A percentile compares a stretch with the other conserved stretches of the same genome.
Evolutionary conservation across 1,140 invertebrate species (phyloP).

Genomic region (Ceratosolen solmsi): DNA sequence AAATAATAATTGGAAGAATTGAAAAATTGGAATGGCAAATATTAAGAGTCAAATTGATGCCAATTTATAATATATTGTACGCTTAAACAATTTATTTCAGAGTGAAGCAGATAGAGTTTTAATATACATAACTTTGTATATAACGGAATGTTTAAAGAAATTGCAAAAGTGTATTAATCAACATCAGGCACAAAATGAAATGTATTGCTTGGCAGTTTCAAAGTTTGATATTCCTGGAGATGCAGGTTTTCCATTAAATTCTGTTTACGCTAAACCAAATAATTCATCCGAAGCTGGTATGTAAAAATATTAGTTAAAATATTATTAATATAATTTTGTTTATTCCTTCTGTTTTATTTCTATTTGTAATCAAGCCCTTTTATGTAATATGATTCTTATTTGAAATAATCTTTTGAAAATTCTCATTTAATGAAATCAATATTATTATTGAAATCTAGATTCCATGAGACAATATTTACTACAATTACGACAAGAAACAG

Average conservation of each 20-base stretch:
- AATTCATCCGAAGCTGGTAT: constrained; percentile 84
- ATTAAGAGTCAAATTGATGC: too few species aligned
- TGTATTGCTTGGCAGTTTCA: constrained; percentile 95
- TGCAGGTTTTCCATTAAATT: constrained; percentile 95
- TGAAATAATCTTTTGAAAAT: background rate
- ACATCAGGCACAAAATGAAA: constrained; percentile 93
- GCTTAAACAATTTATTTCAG: constrained; percentile 68
- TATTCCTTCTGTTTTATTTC: too few species aligned
- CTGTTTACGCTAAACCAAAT: constrained; percentile 94
- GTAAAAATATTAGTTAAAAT: background rate
- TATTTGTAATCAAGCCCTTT: too few species aligned
- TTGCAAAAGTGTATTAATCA: constrained; percentile 93
- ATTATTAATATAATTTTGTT: background rate
- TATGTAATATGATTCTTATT: too few species aligned
- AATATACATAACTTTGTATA: constrained; percentile 99
- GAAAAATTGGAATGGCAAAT: too few species aligned
- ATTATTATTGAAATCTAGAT: constrained; percentile 77
- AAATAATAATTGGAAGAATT: too few species aligned
- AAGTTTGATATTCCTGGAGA: constrained; percentile 99
- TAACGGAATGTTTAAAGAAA: constrained; percentile 97
- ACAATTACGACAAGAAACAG: constrained; percentile 96
- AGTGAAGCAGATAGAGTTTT: constrained; percentile 95
- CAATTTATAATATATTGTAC: background rate
- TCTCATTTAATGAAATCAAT: background rate
- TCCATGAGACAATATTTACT: constrained; percentile 93